A percentile compares a stretch with the other conserved stretches of the same genome.
phyloP scores from a whole-genome alignment of 2,113 vertebrate species.

The Riparia riparia region DNA sequence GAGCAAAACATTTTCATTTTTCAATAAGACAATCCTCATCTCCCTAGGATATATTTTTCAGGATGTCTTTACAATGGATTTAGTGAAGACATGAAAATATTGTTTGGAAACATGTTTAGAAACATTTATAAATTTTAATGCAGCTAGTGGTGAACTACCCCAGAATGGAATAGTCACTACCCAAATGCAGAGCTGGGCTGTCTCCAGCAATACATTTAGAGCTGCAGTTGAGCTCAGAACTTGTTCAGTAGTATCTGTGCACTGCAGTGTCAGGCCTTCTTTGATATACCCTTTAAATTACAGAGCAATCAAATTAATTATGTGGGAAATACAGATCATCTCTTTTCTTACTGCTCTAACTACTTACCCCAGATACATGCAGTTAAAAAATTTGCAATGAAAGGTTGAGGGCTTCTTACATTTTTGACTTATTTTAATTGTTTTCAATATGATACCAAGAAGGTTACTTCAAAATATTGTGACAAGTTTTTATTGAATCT shows the following conservation, averaged over 20 bases:
- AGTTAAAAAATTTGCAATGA: not conserved
- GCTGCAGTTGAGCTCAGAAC: not conserved
- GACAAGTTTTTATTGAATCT: not conserved
- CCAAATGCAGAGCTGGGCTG: not conserved
- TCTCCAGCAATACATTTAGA: not conserved
- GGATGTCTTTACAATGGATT: not conserved
- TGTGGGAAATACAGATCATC: not conserved
- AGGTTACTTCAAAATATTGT: not conserved
- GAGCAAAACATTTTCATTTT: not conserved
- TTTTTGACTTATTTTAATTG: not conserved
- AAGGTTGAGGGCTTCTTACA: not conserved
- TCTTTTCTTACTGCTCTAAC: not conserved
- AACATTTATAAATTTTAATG: not conserved
- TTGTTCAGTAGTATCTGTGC: not conserved
- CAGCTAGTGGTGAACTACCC: not conserved
- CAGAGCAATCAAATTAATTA: conserved; percentile 17
- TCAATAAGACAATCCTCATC: not conserved
- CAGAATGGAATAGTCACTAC: not conserved
- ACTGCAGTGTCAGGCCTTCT: not conserved
- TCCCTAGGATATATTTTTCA: not conserved
- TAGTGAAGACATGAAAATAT: not conserved
- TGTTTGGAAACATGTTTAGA: not conserved
- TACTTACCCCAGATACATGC: not conserved
- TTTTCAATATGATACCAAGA: not conserved
- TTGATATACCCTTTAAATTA: conserved; percentile 38